Evolutionary conservation across 2,797 vertebrate species (phyloP), one percentile per base, ranked within the genome.

Genomic region (Streptopelia turtur): DNA sequence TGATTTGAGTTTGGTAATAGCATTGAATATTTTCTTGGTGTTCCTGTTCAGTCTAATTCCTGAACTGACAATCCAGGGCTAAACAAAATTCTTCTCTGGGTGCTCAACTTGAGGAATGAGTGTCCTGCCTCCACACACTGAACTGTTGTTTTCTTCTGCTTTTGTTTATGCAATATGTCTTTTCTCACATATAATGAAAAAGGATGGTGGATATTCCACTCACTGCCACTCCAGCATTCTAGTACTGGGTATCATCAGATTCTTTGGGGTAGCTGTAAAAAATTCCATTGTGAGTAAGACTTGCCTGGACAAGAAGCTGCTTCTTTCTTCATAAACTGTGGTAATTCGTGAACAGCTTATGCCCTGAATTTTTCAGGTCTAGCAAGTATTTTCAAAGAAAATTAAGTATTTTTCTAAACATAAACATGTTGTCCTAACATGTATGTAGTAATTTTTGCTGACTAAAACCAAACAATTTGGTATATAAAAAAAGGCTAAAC

Each of bases 361-460:
- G 59, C 28, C 56, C 49, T 88, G 56, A 18, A 55, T 90, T 88
- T 87, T 94, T 79, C 63, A 84, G 14, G 53, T 86, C 57, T 87
- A 77, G 57, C 50, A 90, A 78, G 30, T 83, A 69, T 80, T 96
- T 95, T 87, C 77, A 89, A 75, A 80, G 45, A 79, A 94, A 89
- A 66, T 3, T 0, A 53, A 45, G 1, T 70, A 18, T 56, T 68
- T 92, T 90, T 84, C 74, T 33, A 31, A 85, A 66, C 18, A 31
- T 43, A 69, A 94, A 63, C 28, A 66, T 21, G 5, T 85, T 93
- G 49, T 64, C 30, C 30, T 75, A 75, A 91, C 63, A 24, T 10
- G 28, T 69, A 72, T 45, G 16, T 24, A 76, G 23, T 78, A 49
- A 78, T 41, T 78, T 85, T 69, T 83, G 8, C 53, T 87, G 53